Evolutionary conservation across 1,140 invertebrate genomes (phyloP).

Genomic region (Druon quercuslanigerum): DNA sequence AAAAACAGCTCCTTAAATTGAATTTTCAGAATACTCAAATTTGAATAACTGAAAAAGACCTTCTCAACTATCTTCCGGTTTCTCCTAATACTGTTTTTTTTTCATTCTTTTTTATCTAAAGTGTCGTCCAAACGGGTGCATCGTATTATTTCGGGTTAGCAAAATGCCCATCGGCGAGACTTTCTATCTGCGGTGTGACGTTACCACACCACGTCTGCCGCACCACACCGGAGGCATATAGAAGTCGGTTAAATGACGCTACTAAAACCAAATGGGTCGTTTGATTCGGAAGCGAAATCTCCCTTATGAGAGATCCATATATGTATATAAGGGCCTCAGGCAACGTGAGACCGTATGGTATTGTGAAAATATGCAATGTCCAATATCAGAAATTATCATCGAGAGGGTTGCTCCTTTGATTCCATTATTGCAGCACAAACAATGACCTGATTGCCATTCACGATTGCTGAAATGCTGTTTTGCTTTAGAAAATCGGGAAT

Average conservation of each 20-base stretch:
- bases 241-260: constrained; percentile 69
- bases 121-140: constrained; percentile 31
- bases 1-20: too few species aligned
- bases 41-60: neutral
- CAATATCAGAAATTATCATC: constrained; percentile 62
- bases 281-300: constrained; percentile 74
- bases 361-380: constrained; percentile 69
- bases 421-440: constrained; percentile 45
- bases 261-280: constrained; percentile 75
- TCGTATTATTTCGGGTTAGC: constrained; percentile 51
- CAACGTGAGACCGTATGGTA: constrained; percentile 57
- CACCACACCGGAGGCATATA: constrained; percentile 66
- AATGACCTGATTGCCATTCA: constrained; percentile 48
- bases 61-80: neutral
- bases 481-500: too few species aligned
- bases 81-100: neutral
- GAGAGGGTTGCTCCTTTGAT: constrained; percentile 46
- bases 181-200: constrained; percentile 63
- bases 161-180: constrained; percentile 63
- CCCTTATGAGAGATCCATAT: constrained; percentile 71
- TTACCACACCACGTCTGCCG: constrained; percentile 47
- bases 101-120: constrained; percentile 16
- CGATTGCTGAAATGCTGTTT: neutral
- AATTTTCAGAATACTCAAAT: neutral
- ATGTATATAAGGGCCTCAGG: constrained; percentile 63